A percentile compares a stretch with the other conserved stretches of the same genome.
Evolutionary conservation across 1,140 invertebrate genomes (phyloP).

Genomic region (Drepana arcuata): DNA sequence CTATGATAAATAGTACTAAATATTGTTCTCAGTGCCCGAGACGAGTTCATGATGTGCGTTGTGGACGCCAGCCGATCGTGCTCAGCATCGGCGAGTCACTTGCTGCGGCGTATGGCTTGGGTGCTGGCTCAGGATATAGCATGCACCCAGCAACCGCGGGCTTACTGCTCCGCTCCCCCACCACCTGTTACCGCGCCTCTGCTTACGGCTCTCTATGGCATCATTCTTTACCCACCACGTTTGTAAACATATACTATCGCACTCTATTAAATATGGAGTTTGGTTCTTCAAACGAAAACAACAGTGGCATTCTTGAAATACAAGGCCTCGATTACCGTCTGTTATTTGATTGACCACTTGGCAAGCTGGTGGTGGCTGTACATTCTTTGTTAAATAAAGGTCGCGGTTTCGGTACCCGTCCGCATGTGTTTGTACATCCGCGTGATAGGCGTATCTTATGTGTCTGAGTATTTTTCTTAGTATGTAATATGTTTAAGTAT

Average conservation of each 20-base stretch:
- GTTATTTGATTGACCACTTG: no score
- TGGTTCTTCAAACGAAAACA: no score
- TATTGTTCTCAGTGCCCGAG: conserved; percentile 41
- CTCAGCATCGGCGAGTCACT: conserved; percentile 24
- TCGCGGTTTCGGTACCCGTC: no score
- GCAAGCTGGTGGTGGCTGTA: no score
- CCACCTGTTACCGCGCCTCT: conserved; percentile 26
- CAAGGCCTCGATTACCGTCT: no score
- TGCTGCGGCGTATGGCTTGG: conserved; percentile 52
- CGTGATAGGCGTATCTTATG: no score
- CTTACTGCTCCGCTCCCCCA: conserved; percentile 34
- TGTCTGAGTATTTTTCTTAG: no score
- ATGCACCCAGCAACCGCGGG: conserved; percentile 39
- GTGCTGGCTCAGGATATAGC: conserved; percentile 58
- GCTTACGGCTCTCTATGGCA: conserved; percentile 27
- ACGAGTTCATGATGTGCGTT: conserved; percentile 50
- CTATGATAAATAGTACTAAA: neutral
- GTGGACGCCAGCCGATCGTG: conserved; percentile 38
- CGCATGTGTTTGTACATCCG: no score
- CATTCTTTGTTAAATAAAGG: no score
- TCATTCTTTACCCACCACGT: conserved; percentile 31
- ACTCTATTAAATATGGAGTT: no score
- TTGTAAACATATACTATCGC: conserved; percentile 25
- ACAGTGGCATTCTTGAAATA: no score
- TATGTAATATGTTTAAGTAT: no score